A percentile compares a stretch with the other conserved stretches of the same genome.
Evolutionary conservation across 2,797 vertebrate species (phyloP).

Genomic region (Botia kubotai): DNA sequence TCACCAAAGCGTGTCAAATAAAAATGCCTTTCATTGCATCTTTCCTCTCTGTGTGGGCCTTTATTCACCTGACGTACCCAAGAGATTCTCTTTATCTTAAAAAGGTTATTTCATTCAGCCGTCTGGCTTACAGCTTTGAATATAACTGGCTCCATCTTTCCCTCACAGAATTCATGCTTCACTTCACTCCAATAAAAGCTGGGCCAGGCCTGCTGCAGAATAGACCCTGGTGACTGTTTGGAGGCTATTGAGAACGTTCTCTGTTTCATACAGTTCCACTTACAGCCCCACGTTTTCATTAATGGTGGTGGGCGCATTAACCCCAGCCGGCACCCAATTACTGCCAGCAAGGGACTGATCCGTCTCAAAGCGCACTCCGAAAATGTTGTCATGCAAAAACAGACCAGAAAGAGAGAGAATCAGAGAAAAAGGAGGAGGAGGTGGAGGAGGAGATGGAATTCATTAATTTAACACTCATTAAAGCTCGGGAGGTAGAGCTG

Average conservation of each 20-base stretch:
- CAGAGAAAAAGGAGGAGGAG: constrained; percentile 70
- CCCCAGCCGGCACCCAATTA: constrained; percentile 99
- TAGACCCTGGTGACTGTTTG: constrained; percentile 89
- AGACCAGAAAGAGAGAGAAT: constrained; percentile 70
- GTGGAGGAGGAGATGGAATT: constrained; percentile 72
- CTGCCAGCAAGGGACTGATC: constrained; percentile 98
- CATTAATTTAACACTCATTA: constrained; percentile 93
- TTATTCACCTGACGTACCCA: constrained; percentile 93
- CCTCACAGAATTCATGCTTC: constrained; percentile 98
- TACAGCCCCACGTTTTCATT: constrained; percentile 99
- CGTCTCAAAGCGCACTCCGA: constrained; percentile 95
- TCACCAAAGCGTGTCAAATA: constrained; percentile 63
- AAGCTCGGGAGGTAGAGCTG: constrained; percentile 87
- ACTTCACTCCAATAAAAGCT: constrained; percentile 93
- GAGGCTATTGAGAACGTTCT: constrained; percentile 94
- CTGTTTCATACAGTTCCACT: constrained; percentile 97
- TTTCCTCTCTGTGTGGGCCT: constrained; percentile 86
- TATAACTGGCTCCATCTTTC: constrained; percentile 98
- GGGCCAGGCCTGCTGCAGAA: constrained; percentile 84
- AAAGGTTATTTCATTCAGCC: constrained; percentile 97
- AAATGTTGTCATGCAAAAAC: constrained; percentile 95
- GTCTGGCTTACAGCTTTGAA: constrained; percentile 94
- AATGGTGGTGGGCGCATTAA: constrained; percentile 99
- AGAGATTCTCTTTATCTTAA: constrained; percentile 95
- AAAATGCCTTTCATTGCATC: constrained; percentile 84